Conservation (phyloP, 1,140 invertebrate species). For the Procambarus clarkii region DNA sequence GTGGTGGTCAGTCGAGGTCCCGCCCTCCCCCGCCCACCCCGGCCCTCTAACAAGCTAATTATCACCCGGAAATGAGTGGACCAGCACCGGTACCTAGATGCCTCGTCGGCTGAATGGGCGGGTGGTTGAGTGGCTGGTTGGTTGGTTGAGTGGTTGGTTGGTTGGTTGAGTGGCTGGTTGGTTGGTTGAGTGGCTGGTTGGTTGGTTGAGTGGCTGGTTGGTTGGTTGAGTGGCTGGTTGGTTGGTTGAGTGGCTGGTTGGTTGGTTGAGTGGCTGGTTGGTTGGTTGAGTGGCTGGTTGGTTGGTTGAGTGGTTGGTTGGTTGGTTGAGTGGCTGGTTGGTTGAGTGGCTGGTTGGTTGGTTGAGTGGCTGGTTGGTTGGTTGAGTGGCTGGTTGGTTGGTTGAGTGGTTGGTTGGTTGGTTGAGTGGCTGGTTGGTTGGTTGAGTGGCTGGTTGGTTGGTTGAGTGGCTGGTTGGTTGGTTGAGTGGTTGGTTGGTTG, state of each 20-base stretch:
- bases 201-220: neutral
- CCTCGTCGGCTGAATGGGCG: neutral
- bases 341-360: no score
- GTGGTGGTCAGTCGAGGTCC: constrained; percentile 29
- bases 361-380: neutral
- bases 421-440: neutral
- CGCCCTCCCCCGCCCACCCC: constrained; percentile 43
- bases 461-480: neutral
- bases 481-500: neutral
- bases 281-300: no score
- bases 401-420: neutral
- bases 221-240: neutral
- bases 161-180: no score
- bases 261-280: no score
- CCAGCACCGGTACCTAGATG: neutral
- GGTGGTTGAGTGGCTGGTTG: no score
- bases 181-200: neutral
- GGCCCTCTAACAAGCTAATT: constrained; percentile 53
- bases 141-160: no score
- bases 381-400: no score
- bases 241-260: neutral
- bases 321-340: neutral
- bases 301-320: no score
- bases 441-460: neutral
- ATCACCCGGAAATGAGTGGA: constrained; percentile 34